These are phyloP conservation scores for Pocillopora grandis DNA, from an alignment of 92 coral and sea anemone species.

Conservation along the genomic window DNA sequence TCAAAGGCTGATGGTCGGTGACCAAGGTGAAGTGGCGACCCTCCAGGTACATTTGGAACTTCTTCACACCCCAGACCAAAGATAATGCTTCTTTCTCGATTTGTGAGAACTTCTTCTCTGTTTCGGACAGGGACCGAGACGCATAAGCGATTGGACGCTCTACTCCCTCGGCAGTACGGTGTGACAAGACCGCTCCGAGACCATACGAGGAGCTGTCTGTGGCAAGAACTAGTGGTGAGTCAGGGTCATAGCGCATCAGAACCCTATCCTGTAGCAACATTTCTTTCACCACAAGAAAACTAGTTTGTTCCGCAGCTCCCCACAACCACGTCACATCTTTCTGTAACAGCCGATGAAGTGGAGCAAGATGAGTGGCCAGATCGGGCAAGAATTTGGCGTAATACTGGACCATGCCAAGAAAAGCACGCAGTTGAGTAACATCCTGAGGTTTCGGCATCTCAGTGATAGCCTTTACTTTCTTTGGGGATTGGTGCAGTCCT, in stretches of 20 bases:
- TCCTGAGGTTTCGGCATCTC: background rate
- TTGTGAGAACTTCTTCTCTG: slow-evolving; percentile 52
- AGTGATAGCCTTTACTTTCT: background rate
- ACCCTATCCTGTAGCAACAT: slow-evolving; percentile 44
- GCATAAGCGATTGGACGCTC: slow-evolving; percentile 46
- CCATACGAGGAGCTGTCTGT: slow-evolving; percentile 45
- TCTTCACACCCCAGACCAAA: slow-evolving; percentile 3
- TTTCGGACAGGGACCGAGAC: slow-evolving; percentile 42
- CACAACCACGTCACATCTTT: slow-evolving; percentile 41
- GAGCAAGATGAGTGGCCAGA: slow-evolving; percentile 49
- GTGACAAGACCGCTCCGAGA: slow-evolving; percentile 17
- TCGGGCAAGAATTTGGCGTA: slow-evolving; percentile 46
- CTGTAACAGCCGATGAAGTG: slow-evolving; percentile 46
- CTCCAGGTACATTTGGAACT: too few species aligned
- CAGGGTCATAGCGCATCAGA: slow-evolving; percentile 1
- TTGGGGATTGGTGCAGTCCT: background rate
- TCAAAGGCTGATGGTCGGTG: too few species aligned
- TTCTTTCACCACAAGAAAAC: slow-evolving; percentile 21
- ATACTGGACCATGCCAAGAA: slow-evolving; percentile 33
- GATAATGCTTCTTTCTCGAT: slow-evolving; percentile 57
- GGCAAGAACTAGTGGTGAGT: slow-evolving; percentile 5
- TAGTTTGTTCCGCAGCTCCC: slow-evolving; percentile 32
- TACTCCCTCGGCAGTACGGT: slow-evolving; percentile 22
- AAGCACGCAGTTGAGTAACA: background rate
- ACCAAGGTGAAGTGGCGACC: too few species aligned